A percentile compares a stretch with the other conserved stretches of the same genome.
Conservation (phyloP, 92 coral and sea anemone species). For the Phymanthus crucifer region DNA sequence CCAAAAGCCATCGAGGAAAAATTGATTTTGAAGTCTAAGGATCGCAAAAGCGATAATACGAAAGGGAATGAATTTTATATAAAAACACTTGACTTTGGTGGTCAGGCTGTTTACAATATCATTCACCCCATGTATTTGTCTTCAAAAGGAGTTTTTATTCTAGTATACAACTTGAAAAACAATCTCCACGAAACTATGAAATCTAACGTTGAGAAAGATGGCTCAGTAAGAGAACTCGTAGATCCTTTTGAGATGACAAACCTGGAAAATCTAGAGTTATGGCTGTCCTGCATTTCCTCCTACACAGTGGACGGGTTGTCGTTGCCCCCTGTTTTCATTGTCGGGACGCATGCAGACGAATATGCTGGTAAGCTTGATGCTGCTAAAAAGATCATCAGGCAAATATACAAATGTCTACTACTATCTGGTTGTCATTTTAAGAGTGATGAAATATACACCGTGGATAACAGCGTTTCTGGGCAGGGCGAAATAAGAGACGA, state of each 20-base stretch:
- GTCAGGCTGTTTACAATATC: too few species aligned
- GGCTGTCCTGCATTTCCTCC: too few species aligned
- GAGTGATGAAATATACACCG: too few species aligned
- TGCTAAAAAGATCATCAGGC: conserved; percentile 14
- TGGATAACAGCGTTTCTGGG: too few species aligned
- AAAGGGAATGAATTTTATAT: neutral
- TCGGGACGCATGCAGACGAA: conserved; percentile 57
- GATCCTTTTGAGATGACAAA: too few species aligned
- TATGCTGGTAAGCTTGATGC: conserved; percentile 20
- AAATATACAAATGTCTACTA: neutral
- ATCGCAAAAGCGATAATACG: neutral
- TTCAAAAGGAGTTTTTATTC: conserved; percentile 51
- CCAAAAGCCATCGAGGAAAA: neutral
- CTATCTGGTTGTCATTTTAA: conserved; percentile 20
- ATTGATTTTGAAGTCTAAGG: neutral
- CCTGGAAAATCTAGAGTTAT: too few species aligned
- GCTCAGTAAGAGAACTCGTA: conserved; percentile 27
- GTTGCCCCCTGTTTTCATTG: too few species aligned
- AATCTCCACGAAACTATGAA: conserved; percentile 34
- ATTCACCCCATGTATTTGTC: conserved; percentile 68
- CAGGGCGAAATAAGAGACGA: too few species aligned
- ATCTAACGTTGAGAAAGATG: conserved; percentile 39
- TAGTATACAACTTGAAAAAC: conserved; percentile 53
- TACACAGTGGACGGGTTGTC: too few species aligned
- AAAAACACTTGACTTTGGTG: conserved; percentile 61